Conservation (phyloP, 2,113 vertebrate genomes). For the Ciconia stormi region DNA sequence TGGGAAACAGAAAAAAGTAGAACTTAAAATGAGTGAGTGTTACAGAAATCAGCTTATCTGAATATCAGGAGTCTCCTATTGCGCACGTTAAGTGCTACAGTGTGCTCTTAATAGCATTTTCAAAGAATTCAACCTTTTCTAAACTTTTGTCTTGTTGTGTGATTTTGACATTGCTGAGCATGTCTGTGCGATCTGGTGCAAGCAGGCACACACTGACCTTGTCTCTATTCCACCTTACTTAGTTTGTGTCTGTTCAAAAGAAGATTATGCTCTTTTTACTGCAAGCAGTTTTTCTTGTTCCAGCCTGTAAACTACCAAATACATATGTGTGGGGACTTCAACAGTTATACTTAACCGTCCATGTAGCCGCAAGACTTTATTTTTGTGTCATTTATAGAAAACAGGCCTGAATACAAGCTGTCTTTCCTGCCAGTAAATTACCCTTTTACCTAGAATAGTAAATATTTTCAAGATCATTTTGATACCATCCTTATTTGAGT, state of each 20-base stretch:
- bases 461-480: neutral
- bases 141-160: neutral
- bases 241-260: neutral
- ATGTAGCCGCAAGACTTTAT: neutral
- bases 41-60: neutral
- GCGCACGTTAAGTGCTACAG: neutral
- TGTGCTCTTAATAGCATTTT: neutral
- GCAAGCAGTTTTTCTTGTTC: neutral
- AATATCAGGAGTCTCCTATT: neutral
- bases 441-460: neutral
- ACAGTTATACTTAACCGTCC: neutral
- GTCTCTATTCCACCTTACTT: neutral
- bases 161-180: neutral
- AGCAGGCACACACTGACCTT: neutral
- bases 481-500: neutral
- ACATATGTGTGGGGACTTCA: neutral
- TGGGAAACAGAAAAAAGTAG: neutral
- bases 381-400: neutral
- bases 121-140: neutral
- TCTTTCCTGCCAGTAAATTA: neutral
- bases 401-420: neutral
- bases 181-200: neutral
- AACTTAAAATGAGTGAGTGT: rapidly evolving
- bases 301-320: neutral
- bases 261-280: neutral